Percentiles rank a stretch among this genome's conserved stretches.
Conservation (phyloP, 2,113 vertebrate genomes). For the Formicarius rufipectus region DNA sequence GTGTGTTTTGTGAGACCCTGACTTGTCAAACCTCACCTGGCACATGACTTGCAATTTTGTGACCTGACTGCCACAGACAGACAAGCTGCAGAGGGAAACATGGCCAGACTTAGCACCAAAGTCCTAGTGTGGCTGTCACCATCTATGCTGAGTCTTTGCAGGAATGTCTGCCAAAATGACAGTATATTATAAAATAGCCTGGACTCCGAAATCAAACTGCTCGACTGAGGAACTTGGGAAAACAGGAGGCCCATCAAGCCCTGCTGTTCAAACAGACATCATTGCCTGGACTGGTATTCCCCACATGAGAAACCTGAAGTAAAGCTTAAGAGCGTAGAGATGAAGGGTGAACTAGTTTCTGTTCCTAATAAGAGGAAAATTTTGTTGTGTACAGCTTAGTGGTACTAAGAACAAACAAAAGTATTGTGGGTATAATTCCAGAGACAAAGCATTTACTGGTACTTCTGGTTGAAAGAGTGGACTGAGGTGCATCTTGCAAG, state of each 20-base stretch:
- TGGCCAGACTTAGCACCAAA: neutral
- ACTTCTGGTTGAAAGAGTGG: neutral
- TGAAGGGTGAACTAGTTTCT: neutral
- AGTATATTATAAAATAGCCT: neutral
- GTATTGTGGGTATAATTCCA: accelerated
- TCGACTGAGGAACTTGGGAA: neutral
- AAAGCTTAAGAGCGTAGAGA: neutral
- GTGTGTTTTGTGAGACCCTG: neutral
- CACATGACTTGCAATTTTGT: neutral
- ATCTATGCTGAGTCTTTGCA: neutral
- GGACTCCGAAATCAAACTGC: neutral
- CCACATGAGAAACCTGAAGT: neutral
- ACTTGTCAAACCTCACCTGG: neutral
- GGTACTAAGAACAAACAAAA: neutral
- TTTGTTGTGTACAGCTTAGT: neutral
- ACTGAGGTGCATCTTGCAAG: neutral
- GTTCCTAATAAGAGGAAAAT: neutral
- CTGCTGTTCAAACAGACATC: neutral
- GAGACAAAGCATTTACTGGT: neutral
- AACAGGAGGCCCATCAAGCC: neutral
- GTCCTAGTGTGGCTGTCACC: too few relatives aligned
- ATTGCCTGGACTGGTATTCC: neutral
- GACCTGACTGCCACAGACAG: neutral
- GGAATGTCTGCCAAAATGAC: neutral
- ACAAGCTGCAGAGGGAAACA: neutral